Conservation (phyloP, 1,140 invertebrate species). For the Anthonomus grandis region DNA sequence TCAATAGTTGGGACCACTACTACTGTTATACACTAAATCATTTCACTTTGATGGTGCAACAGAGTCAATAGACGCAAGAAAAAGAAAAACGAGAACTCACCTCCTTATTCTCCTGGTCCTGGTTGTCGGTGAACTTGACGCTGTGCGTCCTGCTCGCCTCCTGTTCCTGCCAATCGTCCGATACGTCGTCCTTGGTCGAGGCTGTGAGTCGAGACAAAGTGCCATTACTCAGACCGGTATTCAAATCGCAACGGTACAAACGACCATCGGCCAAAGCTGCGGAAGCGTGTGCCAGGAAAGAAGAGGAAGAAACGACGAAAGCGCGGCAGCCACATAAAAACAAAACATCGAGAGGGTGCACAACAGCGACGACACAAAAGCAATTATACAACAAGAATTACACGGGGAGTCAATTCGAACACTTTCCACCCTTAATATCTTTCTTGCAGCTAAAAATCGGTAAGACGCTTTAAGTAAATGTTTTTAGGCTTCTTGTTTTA, state of each 20-base stretch:
- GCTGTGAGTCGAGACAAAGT: constrained; percentile 35
- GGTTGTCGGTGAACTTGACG: constrained; percentile 85
- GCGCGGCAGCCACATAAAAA: constrained; percentile 33
- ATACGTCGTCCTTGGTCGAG: constrained; percentile 55
- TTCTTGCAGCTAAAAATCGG: too few species aligned
- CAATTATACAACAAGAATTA: too few species aligned
- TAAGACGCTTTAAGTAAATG: too few species aligned
- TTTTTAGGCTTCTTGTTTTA: too few species aligned
- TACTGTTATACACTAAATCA: too few species aligned
- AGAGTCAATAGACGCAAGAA: too few species aligned
- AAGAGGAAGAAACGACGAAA: constrained; percentile 17
- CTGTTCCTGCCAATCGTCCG: constrained; percentile 70
- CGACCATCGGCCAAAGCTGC: constrained; percentile 48
- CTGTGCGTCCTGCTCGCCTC: constrained; percentile 79
- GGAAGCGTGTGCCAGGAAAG: constrained; percentile 16
- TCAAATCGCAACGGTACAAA: constrained; percentile 49
- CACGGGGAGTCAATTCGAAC: too few species aligned
- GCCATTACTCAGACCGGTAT: constrained; percentile 43
- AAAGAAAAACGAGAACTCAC: too few species aligned
- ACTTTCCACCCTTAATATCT: too few species aligned
- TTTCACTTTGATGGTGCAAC: too few species aligned
- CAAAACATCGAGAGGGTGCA: constrained; percentile 22
- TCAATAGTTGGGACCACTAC: too few species aligned
- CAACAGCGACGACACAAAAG: constrained; percentile 12
- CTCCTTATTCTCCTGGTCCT: constrained; percentile 70